A percentile compares a stretch with the other conserved stretches of the same genome.
These are phyloP conservation scores for Chrysomallon squamiferum DNA, from an alignment of 1,140 invertebrate genomes.

Conservation along the genomic window DNA sequence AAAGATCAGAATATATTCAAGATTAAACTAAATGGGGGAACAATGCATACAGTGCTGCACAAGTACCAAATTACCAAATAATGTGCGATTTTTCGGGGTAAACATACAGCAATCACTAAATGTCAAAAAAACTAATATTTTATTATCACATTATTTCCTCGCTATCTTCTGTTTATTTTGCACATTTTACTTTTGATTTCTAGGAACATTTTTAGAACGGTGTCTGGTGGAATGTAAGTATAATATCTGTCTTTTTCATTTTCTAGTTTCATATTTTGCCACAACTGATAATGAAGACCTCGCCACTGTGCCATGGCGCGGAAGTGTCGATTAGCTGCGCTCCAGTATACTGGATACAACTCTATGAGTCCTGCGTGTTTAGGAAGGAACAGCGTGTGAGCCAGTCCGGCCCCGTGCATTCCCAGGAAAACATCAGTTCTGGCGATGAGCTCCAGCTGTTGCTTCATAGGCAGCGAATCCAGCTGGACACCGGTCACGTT, in stretches of 20 bases:
- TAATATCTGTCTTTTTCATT: constrained; percentile 38
- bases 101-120: too few species aligned
- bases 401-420: constrained; percentile 95
- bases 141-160: too few species aligned
- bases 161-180: neutral
- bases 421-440: constrained; percentile 93
- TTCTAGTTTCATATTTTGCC: constrained; percentile 42
- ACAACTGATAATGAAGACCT: constrained; percentile 45
- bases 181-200: constrained; percentile 23
- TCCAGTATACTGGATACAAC: constrained; percentile 70
- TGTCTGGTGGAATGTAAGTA: constrained; percentile 35
- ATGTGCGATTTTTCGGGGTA: too few species aligned
- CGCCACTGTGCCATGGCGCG: constrained; percentile 52
- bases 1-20: too few species aligned
- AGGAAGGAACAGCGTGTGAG: constrained; percentile 91
- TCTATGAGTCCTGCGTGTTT: constrained; percentile 95
- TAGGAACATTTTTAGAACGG: constrained; percentile 14
- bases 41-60: too few species aligned
- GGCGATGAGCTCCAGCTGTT: constrained; percentile 44
- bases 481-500: constrained; percentile 45
- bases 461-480: constrained; percentile 39
- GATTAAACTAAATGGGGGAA: too few species aligned
- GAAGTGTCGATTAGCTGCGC: constrained; percentile 48
- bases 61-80: too few species aligned
- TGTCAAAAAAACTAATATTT: neutral